Evolutionary conservation across 2,113 vertebrate species (phyloP).

Genomic region (Blennius ocellaris): DNA sequence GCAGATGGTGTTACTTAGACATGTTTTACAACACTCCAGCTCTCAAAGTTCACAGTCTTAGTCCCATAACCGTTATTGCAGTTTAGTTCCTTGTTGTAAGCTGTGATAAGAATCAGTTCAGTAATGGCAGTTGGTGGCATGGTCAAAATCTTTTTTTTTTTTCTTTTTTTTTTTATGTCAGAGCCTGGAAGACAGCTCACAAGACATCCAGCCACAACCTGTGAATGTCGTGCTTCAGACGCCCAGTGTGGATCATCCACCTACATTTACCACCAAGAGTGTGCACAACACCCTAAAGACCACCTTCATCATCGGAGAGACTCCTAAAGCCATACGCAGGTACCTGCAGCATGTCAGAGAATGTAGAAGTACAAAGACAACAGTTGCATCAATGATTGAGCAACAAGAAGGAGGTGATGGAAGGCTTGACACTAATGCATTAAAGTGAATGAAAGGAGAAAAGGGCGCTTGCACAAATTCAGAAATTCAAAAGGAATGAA

Average conservation of each 20-base stretch:
- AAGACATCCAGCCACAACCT: constrained; percentile 14
- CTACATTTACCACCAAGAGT: constrained; percentile 82
- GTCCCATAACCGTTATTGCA: background rate
- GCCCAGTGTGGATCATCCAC: constrained; percentile 75
- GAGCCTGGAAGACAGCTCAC: constrained; percentile 52
- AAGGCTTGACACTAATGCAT: constrained; percentile 4
- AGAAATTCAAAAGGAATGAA: constrained; percentile 10
- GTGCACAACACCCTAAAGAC: constrained; percentile 73
- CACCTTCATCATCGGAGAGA: constrained; percentile 88
- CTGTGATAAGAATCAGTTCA: background rate
- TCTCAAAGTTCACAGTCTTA: too few species aligned
- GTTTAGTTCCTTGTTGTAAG: background rate
- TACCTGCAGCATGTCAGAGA: constrained; percentile 64
- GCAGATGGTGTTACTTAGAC: background rate
- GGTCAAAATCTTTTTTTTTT: too few species aligned
- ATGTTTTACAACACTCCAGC: background rate
- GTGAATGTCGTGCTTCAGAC: constrained; percentile 9
- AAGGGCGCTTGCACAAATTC: constrained; percentile 1
- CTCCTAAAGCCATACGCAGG: constrained; percentile 87
- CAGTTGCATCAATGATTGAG: background rate
- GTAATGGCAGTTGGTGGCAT: too few species aligned
- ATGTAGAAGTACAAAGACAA: background rate
- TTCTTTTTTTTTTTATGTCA: constrained; percentile 34
- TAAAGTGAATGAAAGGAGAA: constrained; percentile 12
- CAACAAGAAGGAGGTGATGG: background rate